phyloP scores from a whole-genome alignment of 1,140 invertebrate genomes.

The Coenobita brevimanus region DNA sequence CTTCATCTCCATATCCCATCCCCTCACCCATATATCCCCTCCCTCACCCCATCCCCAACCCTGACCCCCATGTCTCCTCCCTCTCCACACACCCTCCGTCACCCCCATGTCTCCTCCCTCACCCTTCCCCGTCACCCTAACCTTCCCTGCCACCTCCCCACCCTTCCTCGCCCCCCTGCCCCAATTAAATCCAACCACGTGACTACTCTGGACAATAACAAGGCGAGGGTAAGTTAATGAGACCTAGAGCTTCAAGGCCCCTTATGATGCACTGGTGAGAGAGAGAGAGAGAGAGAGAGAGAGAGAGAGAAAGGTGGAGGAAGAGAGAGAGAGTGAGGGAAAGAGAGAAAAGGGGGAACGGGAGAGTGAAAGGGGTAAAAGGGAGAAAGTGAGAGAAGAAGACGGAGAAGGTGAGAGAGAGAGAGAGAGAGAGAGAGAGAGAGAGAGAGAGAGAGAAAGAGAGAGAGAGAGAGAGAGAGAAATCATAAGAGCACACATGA shows the following conservation, averaged over 20 bases:
- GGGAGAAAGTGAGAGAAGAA: too few species aligned
- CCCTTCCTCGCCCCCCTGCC: neutral
- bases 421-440: too few species aligned
- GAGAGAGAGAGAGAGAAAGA: neutral
- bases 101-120: neutral
- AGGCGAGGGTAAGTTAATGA: too few species aligned
- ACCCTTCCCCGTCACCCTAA: neutral
- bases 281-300: conserved; percentile 9
- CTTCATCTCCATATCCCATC: neutral
- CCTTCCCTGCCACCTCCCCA: neutral
- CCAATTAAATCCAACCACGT: too few species aligned
- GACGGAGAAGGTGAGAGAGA: too few species aligned
- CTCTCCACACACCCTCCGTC: neutral
- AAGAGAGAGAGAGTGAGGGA: neutral
- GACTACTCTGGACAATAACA: too few species aligned
- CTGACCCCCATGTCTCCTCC: neutral
- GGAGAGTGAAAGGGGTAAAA: too few species aligned
- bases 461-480: too few species aligned
- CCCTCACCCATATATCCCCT: neutral
- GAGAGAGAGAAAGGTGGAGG: neutral
- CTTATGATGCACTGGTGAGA: too few species aligned
- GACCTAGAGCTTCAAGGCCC: too few species aligned
- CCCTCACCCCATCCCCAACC: neutral
- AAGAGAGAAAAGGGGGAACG: neutral
- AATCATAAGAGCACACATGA: neutral